phyloP scores from a whole-genome alignment of 2,797 vertebrate species.

The Protosalanx chinensis region DNA sequence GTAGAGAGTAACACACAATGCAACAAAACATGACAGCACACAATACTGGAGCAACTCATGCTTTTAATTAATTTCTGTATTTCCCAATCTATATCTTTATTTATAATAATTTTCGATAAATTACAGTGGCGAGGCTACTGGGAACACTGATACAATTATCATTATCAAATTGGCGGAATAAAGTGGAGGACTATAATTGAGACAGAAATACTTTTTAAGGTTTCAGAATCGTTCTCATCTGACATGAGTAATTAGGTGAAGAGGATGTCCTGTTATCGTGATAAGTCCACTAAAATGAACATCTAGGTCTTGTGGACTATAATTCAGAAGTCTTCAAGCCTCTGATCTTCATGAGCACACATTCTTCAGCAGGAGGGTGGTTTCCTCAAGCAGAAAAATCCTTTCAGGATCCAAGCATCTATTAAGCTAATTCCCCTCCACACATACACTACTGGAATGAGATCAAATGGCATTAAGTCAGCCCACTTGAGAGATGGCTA shows the following conservation, averaged over 20 bases:
- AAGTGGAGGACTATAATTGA: background rate
- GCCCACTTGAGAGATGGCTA: constrained; percentile 44
- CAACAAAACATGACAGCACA: constrained; percentile 66
- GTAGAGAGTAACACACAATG: constrained; percentile 70
- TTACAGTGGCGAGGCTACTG: constrained; percentile 53
- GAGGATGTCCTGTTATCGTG: background rate
- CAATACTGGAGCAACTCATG: constrained; percentile 72
- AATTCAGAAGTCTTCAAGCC: background rate
- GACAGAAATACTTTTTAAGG: background rate
- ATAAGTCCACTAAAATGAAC: background rate
- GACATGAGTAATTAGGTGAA: background rate
- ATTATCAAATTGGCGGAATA: constrained; percentile 54
- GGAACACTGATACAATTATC: constrained; percentile 36
- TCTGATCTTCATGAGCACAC: background rate
- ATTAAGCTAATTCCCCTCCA: constrained; percentile 40
- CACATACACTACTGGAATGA: constrained; percentile 25
- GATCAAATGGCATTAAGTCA: constrained; percentile 42
- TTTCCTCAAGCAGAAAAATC: constrained; percentile 6
- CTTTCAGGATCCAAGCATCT: constrained; percentile 19
- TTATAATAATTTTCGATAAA: constrained; percentile 70
- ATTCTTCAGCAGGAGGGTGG: background rate
- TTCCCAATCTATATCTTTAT: constrained; percentile 65
- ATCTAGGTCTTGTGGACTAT: background rate
- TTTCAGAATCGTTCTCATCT: constrained; percentile 7
- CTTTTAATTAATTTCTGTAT: constrained; percentile 81